These are phyloP conservation scores for Lateolabrax maculatus DNA, from an alignment of 2,797 vertebrate genomes.

Conservation along the genomic window DNA sequence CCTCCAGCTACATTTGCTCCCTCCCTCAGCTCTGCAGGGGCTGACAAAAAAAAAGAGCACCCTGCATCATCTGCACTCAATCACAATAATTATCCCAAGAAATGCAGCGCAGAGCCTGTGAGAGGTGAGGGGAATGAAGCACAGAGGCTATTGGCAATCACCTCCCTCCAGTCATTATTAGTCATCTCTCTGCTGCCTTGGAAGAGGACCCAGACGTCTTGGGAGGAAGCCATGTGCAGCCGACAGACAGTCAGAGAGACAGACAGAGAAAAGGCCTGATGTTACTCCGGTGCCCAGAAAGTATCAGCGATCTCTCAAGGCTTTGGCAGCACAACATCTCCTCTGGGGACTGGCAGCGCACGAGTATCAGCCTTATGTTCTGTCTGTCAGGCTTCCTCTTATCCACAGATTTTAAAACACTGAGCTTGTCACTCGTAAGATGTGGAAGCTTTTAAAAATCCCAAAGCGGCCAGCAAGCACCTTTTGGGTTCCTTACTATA, in stretches of 20 bases:
- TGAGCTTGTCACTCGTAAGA: constrained; percentile 55
- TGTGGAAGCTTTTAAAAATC: constrained; percentile 48
- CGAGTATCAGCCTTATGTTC: constrained; percentile 55
- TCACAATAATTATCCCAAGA: constrained; percentile 79
- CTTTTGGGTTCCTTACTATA: constrained; percentile 33
- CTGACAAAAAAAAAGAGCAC: constrained; percentile 31
- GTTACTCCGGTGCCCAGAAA: constrained; percentile 66
- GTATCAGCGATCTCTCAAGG: constrained; percentile 59
- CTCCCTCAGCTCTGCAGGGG: constrained; percentile 48
- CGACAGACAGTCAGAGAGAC: constrained; percentile 40
- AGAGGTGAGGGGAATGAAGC: constrained; percentile 76
- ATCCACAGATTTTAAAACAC: constrained; percentile 47
- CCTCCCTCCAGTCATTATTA: constrained; percentile 76
- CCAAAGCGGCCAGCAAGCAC: constrained; percentile 36
- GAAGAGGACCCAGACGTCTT: constrained; percentile 56
- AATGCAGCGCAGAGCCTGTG: constrained; percentile 65
- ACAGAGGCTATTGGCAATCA: constrained; percentile 75
- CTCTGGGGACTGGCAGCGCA: constrained; percentile 64
- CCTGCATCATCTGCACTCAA: constrained; percentile 79
- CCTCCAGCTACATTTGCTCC: constrained; percentile 68
- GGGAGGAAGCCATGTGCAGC: constrained; percentile 65
- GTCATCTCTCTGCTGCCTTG: constrained; percentile 74
- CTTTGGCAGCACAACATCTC: constrained; percentile 62
- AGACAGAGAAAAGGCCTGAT: constrained; percentile 49
- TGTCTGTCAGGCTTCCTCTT: constrained; percentile 66